Base-by-base conservation (phyloP, 2,113 vertebrate genomes). In the Microcebus murinus region DNA sequence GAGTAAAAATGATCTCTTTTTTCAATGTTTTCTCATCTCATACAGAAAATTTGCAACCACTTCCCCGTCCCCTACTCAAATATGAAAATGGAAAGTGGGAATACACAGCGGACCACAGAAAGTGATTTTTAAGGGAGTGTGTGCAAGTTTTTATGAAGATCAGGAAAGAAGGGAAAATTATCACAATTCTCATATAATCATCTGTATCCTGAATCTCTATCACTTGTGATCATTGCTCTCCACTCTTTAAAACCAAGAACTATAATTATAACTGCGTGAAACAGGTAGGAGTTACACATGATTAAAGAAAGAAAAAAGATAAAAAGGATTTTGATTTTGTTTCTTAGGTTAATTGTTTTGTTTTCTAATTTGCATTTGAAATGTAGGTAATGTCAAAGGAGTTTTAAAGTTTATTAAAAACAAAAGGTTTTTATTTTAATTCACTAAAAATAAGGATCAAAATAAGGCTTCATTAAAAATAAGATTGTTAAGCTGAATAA, bases 401-500 rank as follows among this genome's bases (percentile, higher is more conserved):
- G 2, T 55, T 94, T 84, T 67, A n/a, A 48, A 71, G 17, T 67
- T 61, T 77, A 36, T 71, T 76, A 48, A 34, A 55, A 83, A 76
- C 4, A 25, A 31, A 27, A 76, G 15, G 0, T 55, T 87, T 59
- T 85, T 52, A 61, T 71, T 61, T 92, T 36, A 80, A 85, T 90
- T 96, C 90, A 73, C 71, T 71, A 20, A 82, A 67, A 87, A 39
- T 45, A 45, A 50, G 8, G 20, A 52, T 80, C 29, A 92, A n/a
- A 63, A 23, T 61, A 55, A 45, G 1, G n/a, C n/a, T 83, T 61
- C 59, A 57, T 31, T 88, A n/a, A 42, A 96, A 67, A 52, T 50
- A 45, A 96, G 23, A 0, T 57, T 82, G 2, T 77, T 27, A 79
- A n/a, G 21, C 39, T 68, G 13, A 74, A 39, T 95, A 76, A 86